These are phyloP conservation scores for Diarsia mendica DNA, from an alignment of 2,888 invertebrate genomes.

Conservation along the genomic window DNA sequence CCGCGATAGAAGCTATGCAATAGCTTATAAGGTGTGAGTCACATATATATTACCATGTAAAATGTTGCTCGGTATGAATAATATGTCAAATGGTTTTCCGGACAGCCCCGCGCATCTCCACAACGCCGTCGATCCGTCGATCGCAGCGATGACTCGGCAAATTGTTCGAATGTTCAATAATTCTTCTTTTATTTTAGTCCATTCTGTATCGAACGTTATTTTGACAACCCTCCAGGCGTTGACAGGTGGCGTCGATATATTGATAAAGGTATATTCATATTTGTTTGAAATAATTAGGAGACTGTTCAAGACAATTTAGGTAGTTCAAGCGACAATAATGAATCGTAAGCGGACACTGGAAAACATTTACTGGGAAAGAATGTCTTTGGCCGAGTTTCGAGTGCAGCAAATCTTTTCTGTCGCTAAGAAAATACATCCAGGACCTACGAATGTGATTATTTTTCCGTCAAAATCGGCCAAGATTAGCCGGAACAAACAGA, in stretches of 20 bases:
- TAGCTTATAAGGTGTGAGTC: no score
- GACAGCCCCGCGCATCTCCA: constrained; percentile 49
- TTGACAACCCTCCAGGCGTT: constrained; percentile 77
- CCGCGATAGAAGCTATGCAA: no score
- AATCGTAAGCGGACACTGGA: neutral
- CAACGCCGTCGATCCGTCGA: constrained; percentile 32
- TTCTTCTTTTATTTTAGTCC: constrained; percentile 86
- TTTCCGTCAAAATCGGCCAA: no score
- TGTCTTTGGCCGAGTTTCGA: neutral
- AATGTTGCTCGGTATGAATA: neutral
- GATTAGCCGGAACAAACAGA: no score
- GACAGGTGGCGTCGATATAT: constrained; percentile 81
- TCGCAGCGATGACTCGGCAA: constrained; percentile 77
- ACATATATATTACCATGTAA: neutral
- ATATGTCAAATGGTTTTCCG: constrained; percentile 35
- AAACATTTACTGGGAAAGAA: neutral
- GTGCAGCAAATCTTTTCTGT: neutral
- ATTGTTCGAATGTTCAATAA: constrained; percentile 77
- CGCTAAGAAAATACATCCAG: neutral
- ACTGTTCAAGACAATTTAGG: neutral
- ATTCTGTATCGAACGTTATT: constrained; percentile 77
- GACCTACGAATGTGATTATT: no score
- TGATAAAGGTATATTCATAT: constrained; percentile 51
- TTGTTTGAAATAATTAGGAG: constrained; percentile 11
- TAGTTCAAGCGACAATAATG: neutral